phyloP scores from a whole-genome alignment of 1,140 invertebrate genomes.

The Bombus vancouverensis region DNA sequence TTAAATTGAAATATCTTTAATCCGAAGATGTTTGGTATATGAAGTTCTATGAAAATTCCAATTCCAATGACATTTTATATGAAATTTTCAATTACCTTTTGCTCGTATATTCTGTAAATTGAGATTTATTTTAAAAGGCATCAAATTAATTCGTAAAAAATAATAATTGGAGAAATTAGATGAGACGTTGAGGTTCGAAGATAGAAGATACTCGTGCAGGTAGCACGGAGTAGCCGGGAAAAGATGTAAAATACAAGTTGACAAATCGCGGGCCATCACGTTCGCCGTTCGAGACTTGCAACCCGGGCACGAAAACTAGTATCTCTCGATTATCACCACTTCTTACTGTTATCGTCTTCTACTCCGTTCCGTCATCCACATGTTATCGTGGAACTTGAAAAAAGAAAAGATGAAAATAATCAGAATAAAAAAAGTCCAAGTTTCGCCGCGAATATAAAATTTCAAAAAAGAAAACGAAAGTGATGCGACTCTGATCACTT shows the following conservation, averaged over 20 bases:
- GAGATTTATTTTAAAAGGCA: neutral
- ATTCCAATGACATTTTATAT: neutral
- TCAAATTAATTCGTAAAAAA: neutral
- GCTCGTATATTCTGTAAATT: too few relatives aligned
- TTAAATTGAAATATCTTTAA: neutral
- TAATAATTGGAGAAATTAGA: neutral
- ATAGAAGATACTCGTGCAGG: conserved; percentile 1
- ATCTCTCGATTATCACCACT: conserved; percentile 54
- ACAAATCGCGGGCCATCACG: conserved; percentile 27
- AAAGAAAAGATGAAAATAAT: neutral
- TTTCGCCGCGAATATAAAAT: neutral
- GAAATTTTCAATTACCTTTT: neutral
- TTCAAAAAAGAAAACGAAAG: too few relatives aligned
- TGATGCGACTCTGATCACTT: neutral
- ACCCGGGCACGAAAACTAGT: conserved; percentile 53
- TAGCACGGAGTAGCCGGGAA: neutral
- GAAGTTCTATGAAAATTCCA: neutral
- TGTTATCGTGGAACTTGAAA: conserved; percentile 73
- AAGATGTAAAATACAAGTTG: conserved; percentile 35
- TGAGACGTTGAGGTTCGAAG: neutral
- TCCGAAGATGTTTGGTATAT: too few relatives aligned
- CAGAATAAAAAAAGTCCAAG: neutral
- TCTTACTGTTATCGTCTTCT: conserved; percentile 68
- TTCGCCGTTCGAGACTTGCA: conserved; percentile 34
- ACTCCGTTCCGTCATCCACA: conserved; percentile 80